Percentiles rank a stretch among this genome's conserved stretches.
phyloP scores from a whole-genome alignment of 1,140 invertebrate genomes.

The Calephelis virginiensis region DNA sequence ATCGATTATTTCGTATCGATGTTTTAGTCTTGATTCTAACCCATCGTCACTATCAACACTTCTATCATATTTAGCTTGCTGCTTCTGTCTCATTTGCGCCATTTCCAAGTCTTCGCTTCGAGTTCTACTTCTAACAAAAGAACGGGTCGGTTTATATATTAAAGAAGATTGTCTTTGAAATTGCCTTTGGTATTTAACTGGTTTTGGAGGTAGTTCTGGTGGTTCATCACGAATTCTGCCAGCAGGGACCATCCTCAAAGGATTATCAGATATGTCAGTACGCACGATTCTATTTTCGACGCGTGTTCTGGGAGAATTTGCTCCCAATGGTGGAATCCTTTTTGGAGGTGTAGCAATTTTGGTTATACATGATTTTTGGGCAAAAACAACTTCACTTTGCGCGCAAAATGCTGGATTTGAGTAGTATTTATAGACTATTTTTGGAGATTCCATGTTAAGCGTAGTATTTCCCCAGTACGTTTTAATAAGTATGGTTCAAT shows the following conservation, averaged over 20 bases:
- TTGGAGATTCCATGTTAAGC: conserved; percentile 72
- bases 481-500: conserved; percentile 24
- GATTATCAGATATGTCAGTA: conserved; percentile 77
- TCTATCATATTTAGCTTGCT: conserved; percentile 43
- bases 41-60: conserved; percentile 54
- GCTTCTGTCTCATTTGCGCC: conserved; percentile 60
- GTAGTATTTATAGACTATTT: conserved; percentile 80
- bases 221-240: conserved; percentile 54
- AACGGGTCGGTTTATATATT: conserved; percentile 54
- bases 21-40: conserved; percentile 56
- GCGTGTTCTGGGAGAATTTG: conserved; percentile 57
- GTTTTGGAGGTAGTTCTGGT: conserved; percentile 69
- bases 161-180: conserved; percentile 65
- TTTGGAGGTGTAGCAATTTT: conserved; percentile 52
- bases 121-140: conserved; percentile 51
- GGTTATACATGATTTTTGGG: conserved; percentile 65
- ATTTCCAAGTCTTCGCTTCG: conserved; percentile 70
- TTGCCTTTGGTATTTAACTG: conserved; percentile 52
- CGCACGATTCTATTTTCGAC: conserved; percentile 57
- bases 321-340: conserved; percentile 64
- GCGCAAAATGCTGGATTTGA: conserved; percentile 88
- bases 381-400: conserved; percentile 83
- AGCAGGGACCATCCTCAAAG: conserved; percentile 57
- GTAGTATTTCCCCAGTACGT: conserved; percentile 41
- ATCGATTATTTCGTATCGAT: conserved; percentile 79